phyloP scores from a whole-genome alignment of 1,140 invertebrate species.

The Luehdorfia chinensis region DNA sequence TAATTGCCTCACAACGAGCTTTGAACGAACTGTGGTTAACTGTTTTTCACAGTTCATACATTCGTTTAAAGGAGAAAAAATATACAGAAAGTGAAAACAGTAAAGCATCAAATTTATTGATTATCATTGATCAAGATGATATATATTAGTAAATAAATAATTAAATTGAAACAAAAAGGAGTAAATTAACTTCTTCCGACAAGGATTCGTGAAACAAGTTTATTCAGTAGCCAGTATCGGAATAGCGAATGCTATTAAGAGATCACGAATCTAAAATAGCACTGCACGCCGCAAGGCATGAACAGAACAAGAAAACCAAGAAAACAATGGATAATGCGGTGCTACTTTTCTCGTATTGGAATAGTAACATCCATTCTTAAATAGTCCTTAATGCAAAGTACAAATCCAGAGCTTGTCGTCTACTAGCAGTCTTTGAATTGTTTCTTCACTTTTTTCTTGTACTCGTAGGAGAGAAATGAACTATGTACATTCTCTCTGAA shows the following conservation, averaged over 20 bases:
- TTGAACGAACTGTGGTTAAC: too few relatives aligned
- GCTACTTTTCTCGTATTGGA: slow-evolving; percentile 45
- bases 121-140: too few relatives aligned
- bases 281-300: slow-evolving; percentile 33
- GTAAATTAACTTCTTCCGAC: not conserved
- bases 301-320: slow-evolving; percentile 47
- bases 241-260: slow-evolving; percentile 62
- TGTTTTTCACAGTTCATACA: too few relatives aligned
- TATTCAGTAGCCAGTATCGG: slow-evolving; percentile 40
- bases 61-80: too few relatives aligned
- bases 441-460: slow-evolving; percentile 6
- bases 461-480: not conserved
- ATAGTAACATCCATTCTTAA: slow-evolving; percentile 24
- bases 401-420: slow-evolving; percentile 10
- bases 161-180: too few relatives aligned
- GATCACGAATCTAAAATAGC: slow-evolving; percentile 66
- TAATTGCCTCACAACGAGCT: too few relatives aligned
- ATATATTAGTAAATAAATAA: too few relatives aligned
- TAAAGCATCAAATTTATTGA: too few relatives aligned
- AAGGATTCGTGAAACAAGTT: slow-evolving; percentile 33
- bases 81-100: too few relatives aligned
- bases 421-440: slow-evolving; percentile 8
- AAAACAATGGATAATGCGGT: slow-evolving; percentile 50
- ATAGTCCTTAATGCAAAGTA: slow-evolving; percentile 23
- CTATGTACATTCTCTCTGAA: not conserved